A percentile compares a stretch with the other conserved stretches of the same genome.
Conservation (phyloP, 1,140 invertebrate species). For the Ceratosolen solmsi region DNA sequence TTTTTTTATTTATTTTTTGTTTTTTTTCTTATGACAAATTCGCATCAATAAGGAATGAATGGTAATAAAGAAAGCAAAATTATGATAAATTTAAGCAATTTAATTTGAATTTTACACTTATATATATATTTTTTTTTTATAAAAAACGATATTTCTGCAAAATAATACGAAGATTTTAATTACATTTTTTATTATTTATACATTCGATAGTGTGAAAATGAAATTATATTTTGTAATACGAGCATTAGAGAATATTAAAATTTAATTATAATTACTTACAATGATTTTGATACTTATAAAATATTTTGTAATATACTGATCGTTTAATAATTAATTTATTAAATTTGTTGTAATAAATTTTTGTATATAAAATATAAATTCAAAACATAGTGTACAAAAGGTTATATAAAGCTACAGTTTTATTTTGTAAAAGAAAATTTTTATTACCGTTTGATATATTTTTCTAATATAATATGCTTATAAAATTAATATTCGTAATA, state of each 20-base stretch:
- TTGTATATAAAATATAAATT: background rate
- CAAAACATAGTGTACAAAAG: background rate
- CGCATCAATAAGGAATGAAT: background rate
- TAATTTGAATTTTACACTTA: constrained; percentile 41
- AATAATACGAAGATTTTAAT: constrained; percentile 3
- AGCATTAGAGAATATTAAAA: background rate
- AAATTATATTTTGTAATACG: constrained; percentile 22
- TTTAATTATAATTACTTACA: background rate
- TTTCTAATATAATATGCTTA: background rate
- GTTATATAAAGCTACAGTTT: background rate
- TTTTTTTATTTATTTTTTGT: constrained; percentile 42
- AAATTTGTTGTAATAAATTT: background rate
- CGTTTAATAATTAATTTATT: background rate
- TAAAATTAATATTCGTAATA: background rate
- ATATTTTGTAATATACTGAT: constrained; percentile 10
- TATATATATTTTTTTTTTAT: constrained; percentile 26
- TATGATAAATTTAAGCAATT: constrained; percentile 28
- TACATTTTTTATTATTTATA: constrained; percentile 12
- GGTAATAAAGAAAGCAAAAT: background rate
- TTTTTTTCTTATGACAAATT: constrained; percentile 22
- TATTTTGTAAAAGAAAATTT: background rate
- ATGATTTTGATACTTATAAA: background rate
- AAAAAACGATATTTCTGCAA: constrained; percentile 27
- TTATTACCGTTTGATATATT: background rate
- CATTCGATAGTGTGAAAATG: constrained; percentile 8